Conservation (phyloP, 2,888 invertebrate genomes). For the Corythucha ciliata region DNA sequence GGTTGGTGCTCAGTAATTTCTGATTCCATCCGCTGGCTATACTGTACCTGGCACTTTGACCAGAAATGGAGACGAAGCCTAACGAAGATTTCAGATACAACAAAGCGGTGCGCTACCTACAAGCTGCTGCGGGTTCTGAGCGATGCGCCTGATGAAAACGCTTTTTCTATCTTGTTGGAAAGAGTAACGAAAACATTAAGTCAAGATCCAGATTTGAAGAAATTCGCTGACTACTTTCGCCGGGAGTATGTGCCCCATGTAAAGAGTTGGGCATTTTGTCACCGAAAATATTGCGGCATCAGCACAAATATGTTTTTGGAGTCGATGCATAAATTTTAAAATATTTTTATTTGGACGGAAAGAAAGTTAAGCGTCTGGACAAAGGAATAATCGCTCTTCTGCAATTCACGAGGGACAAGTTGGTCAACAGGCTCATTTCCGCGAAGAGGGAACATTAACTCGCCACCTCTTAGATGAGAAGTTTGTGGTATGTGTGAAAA, state of each 20-base stretch:
- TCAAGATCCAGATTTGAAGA: background rate
- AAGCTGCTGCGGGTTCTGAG: background rate
- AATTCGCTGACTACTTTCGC: slow-evolving; percentile 9
- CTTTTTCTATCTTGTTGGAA: slow-evolving; percentile 2
- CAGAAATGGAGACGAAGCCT: slow-evolving; percentile 30
- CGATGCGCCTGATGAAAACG: slow-evolving; percentile 8
- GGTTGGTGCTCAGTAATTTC: slow-evolving; percentile 33
- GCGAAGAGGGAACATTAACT: too few species aligned
- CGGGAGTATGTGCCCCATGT: slow-evolving; percentile 2
- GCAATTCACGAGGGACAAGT: background rate
- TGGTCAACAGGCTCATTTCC: background rate
- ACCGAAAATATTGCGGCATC: slow-evolving; percentile 5
- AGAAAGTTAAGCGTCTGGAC: slow-evolving; percentile 7
- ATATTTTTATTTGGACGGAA: slow-evolving; percentile 29
- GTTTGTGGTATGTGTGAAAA: slow-evolving; percentile 5
- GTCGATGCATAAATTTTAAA: slow-evolving; percentile 26
- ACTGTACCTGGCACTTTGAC: slow-evolving; percentile 36
- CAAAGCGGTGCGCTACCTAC: background rate
- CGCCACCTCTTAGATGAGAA: background rate
- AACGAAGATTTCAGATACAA: slow-evolving; percentile 22
- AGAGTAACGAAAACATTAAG: background rate
- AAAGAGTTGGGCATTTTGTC: slow-evolving; percentile 7
- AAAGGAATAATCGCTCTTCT: background rate
- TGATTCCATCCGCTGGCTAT: slow-evolving; percentile 21
- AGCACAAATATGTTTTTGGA: slow-evolving; percentile 11